These are phyloP conservation scores for Hirtodrosophila cameraria DNA, from an alignment of 2,888 invertebrate genomes.

Conservation along the genomic window DNA sequence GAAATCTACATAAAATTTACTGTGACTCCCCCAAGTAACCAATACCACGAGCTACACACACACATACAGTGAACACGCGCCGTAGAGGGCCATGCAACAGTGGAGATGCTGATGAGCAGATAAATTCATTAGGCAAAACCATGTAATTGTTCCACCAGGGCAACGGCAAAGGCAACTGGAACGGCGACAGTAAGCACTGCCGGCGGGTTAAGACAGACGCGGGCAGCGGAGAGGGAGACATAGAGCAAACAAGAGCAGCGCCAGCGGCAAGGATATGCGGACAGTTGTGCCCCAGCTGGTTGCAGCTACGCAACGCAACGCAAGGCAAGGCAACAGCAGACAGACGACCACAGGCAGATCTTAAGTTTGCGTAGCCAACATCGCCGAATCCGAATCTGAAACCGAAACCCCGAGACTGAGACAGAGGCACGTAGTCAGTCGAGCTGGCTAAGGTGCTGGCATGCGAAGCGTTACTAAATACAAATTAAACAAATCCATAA, in stretches of 20 bases:
- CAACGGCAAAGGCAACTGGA: slow-evolving; percentile 35
- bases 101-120: slow-evolving; percentile 82
- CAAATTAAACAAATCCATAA: slow-evolving; percentile 84
- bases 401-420: slow-evolving; percentile 38
- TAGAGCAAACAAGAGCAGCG: slow-evolving; percentile 29
- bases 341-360: slow-evolving; percentile 69
- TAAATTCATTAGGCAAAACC: slow-evolving; percentile 84
- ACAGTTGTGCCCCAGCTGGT: slow-evolving; percentile 47
- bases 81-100: slow-evolving; percentile 45
- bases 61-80: slow-evolving; percentile 22
- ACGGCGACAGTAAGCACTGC: slow-evolving; percentile 51
- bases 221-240: slow-evolving; percentile 7
- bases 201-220: slow-evolving; percentile 26
- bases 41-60: slow-evolving; percentile 17
- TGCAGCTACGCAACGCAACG: slow-evolving; percentile 49
- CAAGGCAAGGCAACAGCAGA: slow-evolving; percentile 25
- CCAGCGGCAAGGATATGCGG: slow-evolving; percentile 44
- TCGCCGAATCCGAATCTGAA: too few relatives aligned
- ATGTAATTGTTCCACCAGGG: slow-evolving; percentile 83
- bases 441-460: slow-evolving; percentile 28
- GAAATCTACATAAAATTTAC: slow-evolving; percentile 83
- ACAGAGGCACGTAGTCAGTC: slow-evolving; percentile 44
- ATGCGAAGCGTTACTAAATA: slow-evolving; percentile 81
- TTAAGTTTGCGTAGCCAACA: slow-evolving; percentile 58
- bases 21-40: slow-evolving; percentile 50